Conservation (phyloP, 1,140 invertebrate genomes). For the Cheumatopsyche charites region DNA sequence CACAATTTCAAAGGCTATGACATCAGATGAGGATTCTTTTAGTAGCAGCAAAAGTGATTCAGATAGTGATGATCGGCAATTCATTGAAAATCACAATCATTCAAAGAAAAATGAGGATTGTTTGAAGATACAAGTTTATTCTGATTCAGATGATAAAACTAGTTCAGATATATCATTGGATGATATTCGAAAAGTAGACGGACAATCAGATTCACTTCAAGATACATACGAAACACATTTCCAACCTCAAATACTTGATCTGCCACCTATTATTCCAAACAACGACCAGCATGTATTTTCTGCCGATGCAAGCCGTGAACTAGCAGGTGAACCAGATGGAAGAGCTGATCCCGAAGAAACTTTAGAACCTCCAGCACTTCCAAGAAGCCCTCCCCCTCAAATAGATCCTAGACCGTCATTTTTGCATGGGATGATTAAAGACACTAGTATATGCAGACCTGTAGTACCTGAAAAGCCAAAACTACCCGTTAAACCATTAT, state of each 20-base stretch:
- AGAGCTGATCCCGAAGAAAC: slow-evolving; percentile 76
- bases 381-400: slow-evolving; percentile 65
- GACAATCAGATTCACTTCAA: slow-evolving; percentile 51
- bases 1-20: slow-evolving; percentile 57
- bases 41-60: slow-evolving; percentile 58
- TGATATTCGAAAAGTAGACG: slow-evolving; percentile 59
- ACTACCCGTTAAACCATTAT: slow-evolving; percentile 66
- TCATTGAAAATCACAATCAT: slow-evolving; percentile 55
- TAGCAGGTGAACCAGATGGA: slow-evolving; percentile 81
- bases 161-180: slow-evolving; percentile 51
- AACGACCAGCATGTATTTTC: slow-evolving; percentile 55
- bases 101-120: slow-evolving; percentile 56
- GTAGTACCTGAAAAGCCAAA: slow-evolving; percentile 67
- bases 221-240: slow-evolving; percentile 54
- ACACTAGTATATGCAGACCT: slow-evolving; percentile 55
- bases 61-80: slow-evolving; percentile 60
- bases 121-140: slow-evolving; percentile 59
- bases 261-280: slow-evolving; percentile 59
- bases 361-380: slow-evolving; percentile 69
- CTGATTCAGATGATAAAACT: slow-evolving; percentile 46
- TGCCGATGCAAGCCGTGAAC: slow-evolving; percentile 70
- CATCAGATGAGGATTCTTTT: slow-evolving; percentile 61
- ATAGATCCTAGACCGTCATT: slow-evolving; percentile 73
- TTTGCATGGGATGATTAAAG: slow-evolving; percentile 66
- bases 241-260: slow-evolving; percentile 59